A percentile compares a stretch with the other conserved stretches of the same genome.
Conservation (phyloP, 1,140 invertebrate species). For the Muscidifurax raptorellus region DNA sequence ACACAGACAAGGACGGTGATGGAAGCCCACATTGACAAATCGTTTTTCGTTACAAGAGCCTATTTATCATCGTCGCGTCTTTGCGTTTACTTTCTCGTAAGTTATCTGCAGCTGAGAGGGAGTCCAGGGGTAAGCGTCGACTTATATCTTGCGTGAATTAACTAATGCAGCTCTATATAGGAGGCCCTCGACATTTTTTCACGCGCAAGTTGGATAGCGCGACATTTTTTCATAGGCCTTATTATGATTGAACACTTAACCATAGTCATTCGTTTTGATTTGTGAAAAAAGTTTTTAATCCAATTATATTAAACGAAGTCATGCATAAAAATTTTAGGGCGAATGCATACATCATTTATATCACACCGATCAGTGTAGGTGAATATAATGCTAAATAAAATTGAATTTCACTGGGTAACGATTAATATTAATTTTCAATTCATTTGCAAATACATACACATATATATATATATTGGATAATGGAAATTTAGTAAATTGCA, state of each 20-base stretch:
- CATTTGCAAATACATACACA: neutral
- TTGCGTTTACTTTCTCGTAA: slow-evolving; percentile 18
- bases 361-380: too few relatives aligned
- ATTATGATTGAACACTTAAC: too few relatives aligned
- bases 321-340: too few relatives aligned
- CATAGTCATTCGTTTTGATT: too few relatives aligned
- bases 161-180: neutral
- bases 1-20: slow-evolving; percentile 15
- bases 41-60: slow-evolving; percentile 50
- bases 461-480: too few relatives aligned
- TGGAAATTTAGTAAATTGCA: too few relatives aligned
- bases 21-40: slow-evolving; percentile 61
- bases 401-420: neutral
- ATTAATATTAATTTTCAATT: neutral
- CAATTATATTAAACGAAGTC: too few relatives aligned
- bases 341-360: too few relatives aligned
- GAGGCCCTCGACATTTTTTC: slow-evolving; percentile 30
- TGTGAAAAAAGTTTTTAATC: too few relatives aligned
- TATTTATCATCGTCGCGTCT: slow-evolving; percentile 47
- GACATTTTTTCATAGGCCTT: too few relatives aligned
- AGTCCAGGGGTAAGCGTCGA: neutral
- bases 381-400: neutral
- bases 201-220: neutral
- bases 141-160: neutral
- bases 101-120: neutral